Conservation (phyloP, 2,113 vertebrate genomes). For the Oreocharis arfaki region DNA sequence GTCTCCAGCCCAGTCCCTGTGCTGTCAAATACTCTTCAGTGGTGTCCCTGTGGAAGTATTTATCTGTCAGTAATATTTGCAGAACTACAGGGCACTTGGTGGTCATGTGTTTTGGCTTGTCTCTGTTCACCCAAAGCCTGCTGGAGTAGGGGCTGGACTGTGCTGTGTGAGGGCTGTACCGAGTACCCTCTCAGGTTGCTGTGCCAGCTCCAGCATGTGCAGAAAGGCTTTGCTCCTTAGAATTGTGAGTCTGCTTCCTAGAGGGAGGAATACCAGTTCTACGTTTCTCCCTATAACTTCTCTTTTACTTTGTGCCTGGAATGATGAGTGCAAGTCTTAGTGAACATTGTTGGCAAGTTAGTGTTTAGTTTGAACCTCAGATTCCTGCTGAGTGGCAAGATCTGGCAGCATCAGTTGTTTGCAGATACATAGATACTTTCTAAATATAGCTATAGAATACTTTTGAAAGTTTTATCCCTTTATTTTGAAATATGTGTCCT, state of each 20-base stretch:
- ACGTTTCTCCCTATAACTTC: not conserved
- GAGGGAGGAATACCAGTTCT: not conserved
- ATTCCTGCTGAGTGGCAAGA: not conserved
- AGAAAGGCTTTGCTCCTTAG: not conserved
- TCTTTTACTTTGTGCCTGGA: not conserved
- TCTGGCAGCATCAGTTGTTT: not conserved
- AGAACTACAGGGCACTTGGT: not conserved
- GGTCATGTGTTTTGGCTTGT: not conserved
- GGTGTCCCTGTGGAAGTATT: not conserved
- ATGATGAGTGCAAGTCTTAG: not conserved
- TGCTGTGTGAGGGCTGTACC: not conserved
- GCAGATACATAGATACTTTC: not conserved
- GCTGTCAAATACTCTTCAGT: not conserved
- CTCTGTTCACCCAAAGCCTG: not conserved
- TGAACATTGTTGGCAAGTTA: not conserved
- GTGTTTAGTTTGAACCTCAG: not conserved
- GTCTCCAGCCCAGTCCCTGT: not conserved
- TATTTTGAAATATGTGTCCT: not conserved
- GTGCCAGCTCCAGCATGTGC: not conserved
- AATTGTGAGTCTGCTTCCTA: not conserved
- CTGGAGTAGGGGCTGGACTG: not conserved
- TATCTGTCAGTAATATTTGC: not conserved
- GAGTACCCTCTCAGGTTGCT: fast-evolving
- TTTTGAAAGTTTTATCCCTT: not conserved
- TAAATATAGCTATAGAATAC: not conserved